A percentile compares a stretch with the other conserved stretches of the same genome.
Conservation (phyloP, 2,113 vertebrate species). For the Daubentonia madagascariensis region DNA sequence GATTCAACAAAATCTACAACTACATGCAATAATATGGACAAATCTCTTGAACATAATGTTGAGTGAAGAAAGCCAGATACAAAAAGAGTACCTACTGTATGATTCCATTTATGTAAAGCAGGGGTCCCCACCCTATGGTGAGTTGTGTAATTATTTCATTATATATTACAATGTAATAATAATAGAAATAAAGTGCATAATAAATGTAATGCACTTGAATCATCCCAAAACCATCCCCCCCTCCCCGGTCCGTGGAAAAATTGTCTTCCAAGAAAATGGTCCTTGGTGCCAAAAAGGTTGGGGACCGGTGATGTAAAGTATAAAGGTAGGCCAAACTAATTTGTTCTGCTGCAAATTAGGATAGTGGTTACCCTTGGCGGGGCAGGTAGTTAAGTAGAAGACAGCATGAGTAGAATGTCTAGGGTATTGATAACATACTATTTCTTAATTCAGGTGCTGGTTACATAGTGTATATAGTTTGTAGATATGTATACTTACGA, state of each 20-base stretch:
- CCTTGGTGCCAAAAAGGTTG: too few species aligned
- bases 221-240: too few species aligned
- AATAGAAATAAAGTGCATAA: too few species aligned
- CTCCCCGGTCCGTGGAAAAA: too few species aligned
- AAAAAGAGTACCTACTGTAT: not conserved
- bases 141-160: too few species aligned
- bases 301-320: too few species aligned
- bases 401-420: not conserved
- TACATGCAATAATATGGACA: not conserved
- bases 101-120: not conserved
- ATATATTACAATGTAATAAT: too few species aligned
- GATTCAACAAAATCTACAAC: conserved; percentile 19
- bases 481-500: not conserved
- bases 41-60: not conserved
- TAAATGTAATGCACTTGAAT: too few species aligned
- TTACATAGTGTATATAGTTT: not conserved
- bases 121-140: too few species aligned
- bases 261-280: too few species aligned
- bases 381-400: not conserved
- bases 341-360: not conserved
- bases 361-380: not conserved
- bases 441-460: not conserved
- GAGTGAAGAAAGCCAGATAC: not conserved
- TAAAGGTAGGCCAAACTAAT: conserved; percentile 20
- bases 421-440: not conserved